phyloP scores from a whole-genome alignment of 30 jellyfish, hydroid and myxozoan species.

The Hydra vulgaris region DNA sequence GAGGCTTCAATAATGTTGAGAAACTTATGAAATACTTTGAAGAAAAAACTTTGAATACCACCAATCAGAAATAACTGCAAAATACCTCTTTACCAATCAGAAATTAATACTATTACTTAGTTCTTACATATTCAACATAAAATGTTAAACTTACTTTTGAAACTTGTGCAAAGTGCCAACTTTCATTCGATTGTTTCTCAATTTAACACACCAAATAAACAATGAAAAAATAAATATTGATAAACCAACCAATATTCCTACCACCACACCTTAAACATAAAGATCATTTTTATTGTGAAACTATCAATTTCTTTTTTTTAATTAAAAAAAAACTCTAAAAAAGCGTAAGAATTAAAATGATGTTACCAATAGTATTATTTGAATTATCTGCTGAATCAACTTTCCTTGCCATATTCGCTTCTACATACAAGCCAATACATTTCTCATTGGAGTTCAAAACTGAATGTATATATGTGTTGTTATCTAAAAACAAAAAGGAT shows the following conservation, averaged over 20 bases:
- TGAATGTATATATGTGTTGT: slow-evolving; percentile 42
- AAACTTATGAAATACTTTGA: no score
- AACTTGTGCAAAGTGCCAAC: slow-evolving; percentile 9
- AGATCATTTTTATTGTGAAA: no score
- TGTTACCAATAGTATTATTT: not conserved
- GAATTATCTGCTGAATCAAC: not conserved
- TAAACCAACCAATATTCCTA: slow-evolving; percentile 44
- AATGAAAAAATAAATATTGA: slow-evolving; percentile 14
- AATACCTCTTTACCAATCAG: no score
- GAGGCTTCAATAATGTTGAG: no score
- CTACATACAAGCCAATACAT: slow-evolving; percentile 13
- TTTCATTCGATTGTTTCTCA: slow-evolving; percentile 38
- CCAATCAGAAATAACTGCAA: no score
- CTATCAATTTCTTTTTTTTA: no score
- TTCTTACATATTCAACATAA: no score
- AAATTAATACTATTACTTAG: no score
- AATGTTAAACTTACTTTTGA: slow-evolving; percentile 11
- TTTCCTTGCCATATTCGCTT: slow-evolving; percentile 21
- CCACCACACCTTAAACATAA: slow-evolving; percentile 35
- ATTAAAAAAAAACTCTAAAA: no score
- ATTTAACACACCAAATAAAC: slow-evolving; percentile 19
- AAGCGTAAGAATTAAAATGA: not conserved
- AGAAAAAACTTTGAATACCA: no score
- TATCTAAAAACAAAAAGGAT: no score
- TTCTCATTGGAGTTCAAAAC: slow-evolving; percentile 31